Evolutionary conservation across 2,888 invertebrate genomes (phyloP), one percentile per base, ranked within the genome.

Genomic region (Ophraella communa): DNA sequence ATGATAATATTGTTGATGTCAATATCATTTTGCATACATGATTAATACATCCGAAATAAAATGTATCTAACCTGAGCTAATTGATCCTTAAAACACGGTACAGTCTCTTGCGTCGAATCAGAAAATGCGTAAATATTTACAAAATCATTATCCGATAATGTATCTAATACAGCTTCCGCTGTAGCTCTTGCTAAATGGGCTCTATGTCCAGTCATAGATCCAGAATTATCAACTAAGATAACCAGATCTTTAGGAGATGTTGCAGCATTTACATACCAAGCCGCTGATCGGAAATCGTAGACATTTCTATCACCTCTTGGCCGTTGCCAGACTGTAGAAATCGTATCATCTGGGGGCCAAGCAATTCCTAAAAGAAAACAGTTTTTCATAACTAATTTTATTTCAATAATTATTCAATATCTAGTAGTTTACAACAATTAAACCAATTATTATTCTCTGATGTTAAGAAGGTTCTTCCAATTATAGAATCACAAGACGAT

Each of bases 201-300:
- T 69, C 92, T 86, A 65, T 93, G 90, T 0, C 94, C 93, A 24
- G 91, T 90, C 85, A 98, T 92, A 70, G 95, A 93, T 11, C 95
- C 94, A 5, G 95, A 95, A 70, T 91, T 89, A 79, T 99, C 99
- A 60, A 99, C 83, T 57, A 99, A 86, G 72, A 99, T 96, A 69
- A 97, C 91, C 76, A 98, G 87, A 83, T 99, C 98, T 82, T 99
- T 99, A 0, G 98, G 96, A 65, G 96, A 96, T 4, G 96, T 96
- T 11, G 98, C 97, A 0, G 97, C 97, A 74, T 95, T 94, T 10
- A 98, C 93, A 82, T 98, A 99, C 98, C 98, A 98, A 76, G 93
- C 91, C 47, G 95, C 91, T 10, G 94, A 90, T 33, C 98, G 89
- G 79, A 96, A 98, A 84, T 99, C 98, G 84, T 96, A 96, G 77